Evolutionary conservation across 2,888 invertebrate genomes (phyloP).

Genomic region (Periphyllus acericola): DNA sequence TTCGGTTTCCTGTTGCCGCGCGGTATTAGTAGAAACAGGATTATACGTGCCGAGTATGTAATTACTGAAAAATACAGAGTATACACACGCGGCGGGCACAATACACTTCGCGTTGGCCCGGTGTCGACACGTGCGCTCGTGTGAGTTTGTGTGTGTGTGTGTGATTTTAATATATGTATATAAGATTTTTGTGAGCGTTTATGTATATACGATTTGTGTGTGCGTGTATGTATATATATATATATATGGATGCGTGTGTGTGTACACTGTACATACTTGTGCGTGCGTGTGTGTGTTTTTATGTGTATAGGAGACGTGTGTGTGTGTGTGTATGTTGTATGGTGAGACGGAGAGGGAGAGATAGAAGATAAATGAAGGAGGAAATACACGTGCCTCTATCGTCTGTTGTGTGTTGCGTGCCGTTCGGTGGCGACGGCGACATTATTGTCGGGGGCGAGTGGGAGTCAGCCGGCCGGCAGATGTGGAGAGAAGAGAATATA

Average conservation of each 20-base stretch:
- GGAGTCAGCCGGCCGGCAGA: constrained; percentile 58
- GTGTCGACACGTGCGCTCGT: constrained; percentile 54
- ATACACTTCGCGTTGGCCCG: constrained; percentile 50
- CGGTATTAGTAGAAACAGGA: constrained; percentile 3
- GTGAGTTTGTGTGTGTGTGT: neutral
- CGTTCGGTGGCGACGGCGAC: constrained; percentile 3
- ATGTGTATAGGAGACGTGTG: neutral
- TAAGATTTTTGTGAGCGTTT: no score
- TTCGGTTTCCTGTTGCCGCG: neutral
- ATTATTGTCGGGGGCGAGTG: neutral
- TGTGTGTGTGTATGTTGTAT: neutral
- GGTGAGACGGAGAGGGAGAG: neutral
- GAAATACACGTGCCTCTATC: constrained; percentile 49
- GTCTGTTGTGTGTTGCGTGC: constrained; percentile 17
- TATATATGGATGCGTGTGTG: no score
- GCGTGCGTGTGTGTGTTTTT: neutral
- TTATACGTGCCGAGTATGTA: neutral
- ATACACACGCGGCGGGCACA: neutral
- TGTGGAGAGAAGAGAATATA: constrained; percentile 29
- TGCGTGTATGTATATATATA: no score
- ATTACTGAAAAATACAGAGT: constrained; percentile 26
- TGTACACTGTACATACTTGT: no score
- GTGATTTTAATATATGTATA: neutral
- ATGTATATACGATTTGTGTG: no score
- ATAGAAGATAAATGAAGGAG: constrained; percentile 4